Evolutionary conservation across 2,888 invertebrate species (phyloP).

Genomic region (Sarcophaga carnaria): DNA sequence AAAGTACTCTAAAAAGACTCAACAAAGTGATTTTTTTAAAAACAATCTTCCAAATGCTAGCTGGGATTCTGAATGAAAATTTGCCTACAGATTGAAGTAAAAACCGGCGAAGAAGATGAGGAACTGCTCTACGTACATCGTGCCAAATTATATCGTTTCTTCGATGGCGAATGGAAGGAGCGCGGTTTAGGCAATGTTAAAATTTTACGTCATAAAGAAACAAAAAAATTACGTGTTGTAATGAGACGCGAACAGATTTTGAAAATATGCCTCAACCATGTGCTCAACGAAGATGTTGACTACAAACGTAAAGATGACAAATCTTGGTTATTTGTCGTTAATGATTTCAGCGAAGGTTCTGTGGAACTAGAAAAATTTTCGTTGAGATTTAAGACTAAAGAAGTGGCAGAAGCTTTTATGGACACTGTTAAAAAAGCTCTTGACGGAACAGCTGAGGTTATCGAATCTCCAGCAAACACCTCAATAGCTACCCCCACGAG

Average conservation of each 20-base stretch:
- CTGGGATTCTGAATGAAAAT: conserved; percentile 12
- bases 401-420: conserved; percentile 89
- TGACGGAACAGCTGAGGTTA: conserved; percentile 69
- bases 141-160: conserved; percentile 91
- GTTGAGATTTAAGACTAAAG: conserved; percentile 90
- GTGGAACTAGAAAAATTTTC: conserved; percentile 89
- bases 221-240: conserved; percentile 88
- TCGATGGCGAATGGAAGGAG: conserved; percentile 94
- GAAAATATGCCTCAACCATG: conserved; percentile 94
- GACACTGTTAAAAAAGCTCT: conserved; percentile 86
- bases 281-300: conserved; percentile 85
- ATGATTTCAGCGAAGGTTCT: conserved; percentile 93
- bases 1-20: no score
- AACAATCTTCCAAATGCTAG: no score
- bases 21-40: no score
- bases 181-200: conserved; percentile 94
- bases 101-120: conserved; percentile 93
- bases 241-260: conserved; percentile 96
- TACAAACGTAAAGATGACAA: conserved; percentile 90
- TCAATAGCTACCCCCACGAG: conserved; percentile 51
- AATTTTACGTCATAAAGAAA: conserved; percentile 87
- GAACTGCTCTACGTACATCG: conserved; percentile 90
- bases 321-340: conserved; percentile 91
- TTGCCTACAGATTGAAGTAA: conserved; percentile 86
- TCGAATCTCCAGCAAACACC: conserved; percentile 52